These are phyloP conservation scores for Eulemur albifrons DNA, from an alignment of 2,797 vertebrate species.

Conservation along the genomic window DNA sequence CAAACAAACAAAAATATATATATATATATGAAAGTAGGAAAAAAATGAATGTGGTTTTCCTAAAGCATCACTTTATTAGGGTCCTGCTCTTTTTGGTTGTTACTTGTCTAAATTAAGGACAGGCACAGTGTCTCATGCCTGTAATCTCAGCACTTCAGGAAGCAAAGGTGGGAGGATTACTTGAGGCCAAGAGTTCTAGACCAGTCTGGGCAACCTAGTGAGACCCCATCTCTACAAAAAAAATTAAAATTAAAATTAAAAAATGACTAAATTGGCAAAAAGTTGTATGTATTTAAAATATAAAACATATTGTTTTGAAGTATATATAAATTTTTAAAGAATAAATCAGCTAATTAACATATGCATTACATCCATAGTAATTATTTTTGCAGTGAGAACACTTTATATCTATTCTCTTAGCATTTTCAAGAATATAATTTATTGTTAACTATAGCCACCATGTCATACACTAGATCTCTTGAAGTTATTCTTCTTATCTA, in stretches of 20 bases:
- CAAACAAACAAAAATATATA: too few species aligned
- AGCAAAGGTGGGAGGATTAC: background rate
- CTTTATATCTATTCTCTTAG: background rate
- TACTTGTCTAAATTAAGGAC: background rate
- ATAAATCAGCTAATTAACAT: background rate
- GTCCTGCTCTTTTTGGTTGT: background rate
- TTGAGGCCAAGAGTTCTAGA: background rate
- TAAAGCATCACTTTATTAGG: background rate
- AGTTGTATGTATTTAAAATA: background rate
- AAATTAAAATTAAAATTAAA: background rate
- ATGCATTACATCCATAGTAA: background rate
- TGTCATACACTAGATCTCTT: background rate
- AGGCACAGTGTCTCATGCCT: background rate
- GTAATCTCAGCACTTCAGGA: background rate
- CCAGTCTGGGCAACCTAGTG: background rate
- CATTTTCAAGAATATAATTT: background rate
- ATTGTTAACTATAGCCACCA: background rate
- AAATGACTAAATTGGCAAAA: background rate
- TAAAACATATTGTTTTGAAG: background rate
- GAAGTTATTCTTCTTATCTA: background rate
- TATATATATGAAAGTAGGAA: background rate
- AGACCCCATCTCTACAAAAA: background rate
- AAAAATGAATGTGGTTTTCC: background rate
- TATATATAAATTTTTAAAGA: background rate
- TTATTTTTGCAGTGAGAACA: background rate